Evolutionary conservation across 2,797 vertebrate species (phyloP).

Genomic region (Hirundo rustica): DNA sequence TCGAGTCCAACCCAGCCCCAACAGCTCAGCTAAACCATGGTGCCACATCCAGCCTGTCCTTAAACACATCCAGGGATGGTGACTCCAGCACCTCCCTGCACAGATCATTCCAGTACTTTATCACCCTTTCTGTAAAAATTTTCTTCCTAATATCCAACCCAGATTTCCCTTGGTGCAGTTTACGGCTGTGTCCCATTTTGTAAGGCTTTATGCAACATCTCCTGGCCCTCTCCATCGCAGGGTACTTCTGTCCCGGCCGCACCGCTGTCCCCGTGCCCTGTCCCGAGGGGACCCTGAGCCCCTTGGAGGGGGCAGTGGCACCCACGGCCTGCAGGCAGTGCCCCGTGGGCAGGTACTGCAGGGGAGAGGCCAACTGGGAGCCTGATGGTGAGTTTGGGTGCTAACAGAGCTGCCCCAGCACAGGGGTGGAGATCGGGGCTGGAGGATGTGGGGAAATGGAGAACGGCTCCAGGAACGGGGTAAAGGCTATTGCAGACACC

Average conservation of each 20-base stretch:
- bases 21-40: neutral
- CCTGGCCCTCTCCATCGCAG: constrained; percentile 57
- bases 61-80: neutral
- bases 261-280: constrained; percentile 80
- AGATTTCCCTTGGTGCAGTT: neutral
- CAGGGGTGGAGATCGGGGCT: neutral
- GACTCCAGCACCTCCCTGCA: neutral
- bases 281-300: constrained; percentile 83
- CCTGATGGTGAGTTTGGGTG: constrained; percentile 80
- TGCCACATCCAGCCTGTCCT: neutral
- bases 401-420: rapidly evolving
- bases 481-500: neutral
- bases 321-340: constrained; percentile 81
- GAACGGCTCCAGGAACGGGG: rapidly evolving
- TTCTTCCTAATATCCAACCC: neutral
- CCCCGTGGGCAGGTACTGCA: constrained; percentile 84
- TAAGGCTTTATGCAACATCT: neutral
- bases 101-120: neutral
- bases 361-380: constrained; percentile 79
- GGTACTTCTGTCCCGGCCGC: constrained; percentile 83
- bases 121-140: neutral
- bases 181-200: neutral
- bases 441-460: neutral
- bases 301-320: constrained; percentile 76
- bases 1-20: neutral